Evolutionary conservation across 2,113 vertebrate genomes (phyloP), one percentile per base, ranked within the genome.

Genomic region (Bubo scandiacus): DNA sequence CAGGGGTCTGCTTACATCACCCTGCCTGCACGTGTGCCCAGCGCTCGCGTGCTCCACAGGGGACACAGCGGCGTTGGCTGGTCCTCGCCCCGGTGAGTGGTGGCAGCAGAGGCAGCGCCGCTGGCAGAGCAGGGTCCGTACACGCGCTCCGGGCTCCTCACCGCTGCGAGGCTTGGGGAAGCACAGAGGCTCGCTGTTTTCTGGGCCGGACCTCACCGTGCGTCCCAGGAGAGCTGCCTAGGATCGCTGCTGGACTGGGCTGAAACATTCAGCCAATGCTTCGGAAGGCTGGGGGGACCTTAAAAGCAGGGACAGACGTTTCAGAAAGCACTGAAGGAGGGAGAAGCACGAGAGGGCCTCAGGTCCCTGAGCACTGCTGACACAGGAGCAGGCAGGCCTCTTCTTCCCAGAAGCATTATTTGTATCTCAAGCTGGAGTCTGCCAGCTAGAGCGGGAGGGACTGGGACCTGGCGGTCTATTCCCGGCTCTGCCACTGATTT

Each of bases 101-200:
- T 36, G 15, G 18, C 21, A 17, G 78, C 62, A 75, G 54, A 12
- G 12, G 34, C 27, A 36, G 70, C 27, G 7, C 61, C 38, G 59
- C 68, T 45, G 38, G 52, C n/a, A 49, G 51, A 81, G 78, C 52
- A 27, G 43, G 43, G 43, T 45, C 43, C 43, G 43, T 45, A 17
- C 43, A 7, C 43, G 7, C 43, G 43, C 43, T 43, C 43, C 2
- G 0, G 27, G 22, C n/a, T 40, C 29, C 67, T 49, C 58, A 17
- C 49, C 3, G 5, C 4, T 12, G 4, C 0, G 1, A 65, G 67
- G 58, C 49, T 80, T 22, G 3, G 32, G 73, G 18, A 49, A 2
- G 61, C 71, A 34, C 42, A 38, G 70, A 40, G 20, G 17, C 49
- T 27, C 3, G 1, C 59, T 2, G 3, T 36, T 68, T 20, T 52